Base-by-base conservation (phyloP, 1,140 invertebrate species). In the Polypedilum pembai region DNA sequence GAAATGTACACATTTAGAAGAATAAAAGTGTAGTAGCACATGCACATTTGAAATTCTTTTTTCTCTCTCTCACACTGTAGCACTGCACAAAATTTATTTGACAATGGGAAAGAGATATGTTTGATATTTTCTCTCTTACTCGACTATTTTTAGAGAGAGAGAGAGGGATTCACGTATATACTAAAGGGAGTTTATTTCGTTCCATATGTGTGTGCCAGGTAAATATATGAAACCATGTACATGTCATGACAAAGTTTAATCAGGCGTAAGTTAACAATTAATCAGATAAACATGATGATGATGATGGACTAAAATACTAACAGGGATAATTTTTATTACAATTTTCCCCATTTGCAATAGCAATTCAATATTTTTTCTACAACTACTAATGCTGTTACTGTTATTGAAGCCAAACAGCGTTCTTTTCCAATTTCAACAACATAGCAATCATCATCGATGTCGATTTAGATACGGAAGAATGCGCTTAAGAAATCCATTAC, bases 181-280 rank as follows among this genome's bases (percentile, higher is more conserved):
- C 1, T 3, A 33, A 33, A 33, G 24, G 24, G 24, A 33, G 24
- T 33, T 33, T 33, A 33, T 33, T 3, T 33, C 5, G 24, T 56
- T 56, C n/a, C 45, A 56, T 12, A 56, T 3, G 10, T 69, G 65
- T 18, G 8, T 21, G 65, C 65, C 65, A 69, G 65, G 65, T 69
- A 69, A 69, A 69, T 18, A 69, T 20, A 18, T 20, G 3, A 7
- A 66, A 18, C n/a, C 17, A 66, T n/a, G 18, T 20, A 69, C 65
- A 69, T 69, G 17, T 21, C 65, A 18, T 69, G 20, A 69, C 20
- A 69, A 10, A 69, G 18, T 69, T 69, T 69, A 69, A 69, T 69
- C 65, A 69, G 65, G 65, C 65, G 65, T 20, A 69, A 69, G 65
- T 21, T 20, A 21, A 69, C 65, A 69, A 69, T 69, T 69, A 69